A percentile compares a stretch with the other conserved stretches of the same genome.
Evolutionary conservation across 2,113 vertebrate species (phyloP).

Genomic region (Pheucticus melanocephalus): DNA sequence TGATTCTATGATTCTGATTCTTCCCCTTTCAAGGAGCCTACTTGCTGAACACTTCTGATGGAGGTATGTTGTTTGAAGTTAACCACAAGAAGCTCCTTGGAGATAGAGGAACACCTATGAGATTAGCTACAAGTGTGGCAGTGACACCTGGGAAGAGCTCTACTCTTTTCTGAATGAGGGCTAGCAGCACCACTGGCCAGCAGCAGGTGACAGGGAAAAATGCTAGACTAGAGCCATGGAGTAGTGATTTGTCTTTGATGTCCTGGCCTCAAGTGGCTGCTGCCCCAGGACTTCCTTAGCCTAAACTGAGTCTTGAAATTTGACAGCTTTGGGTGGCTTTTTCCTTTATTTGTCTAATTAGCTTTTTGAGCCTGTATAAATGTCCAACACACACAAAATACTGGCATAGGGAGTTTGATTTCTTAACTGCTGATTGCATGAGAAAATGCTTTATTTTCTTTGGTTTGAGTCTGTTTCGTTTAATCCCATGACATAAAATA

Average conservation of each 20-base stretch:
- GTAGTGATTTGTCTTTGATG: background rate
- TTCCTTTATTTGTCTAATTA: background rate
- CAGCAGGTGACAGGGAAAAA: background rate
- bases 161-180: background rate
- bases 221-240: background rate
- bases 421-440: background rate
- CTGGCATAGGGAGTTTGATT: background rate
- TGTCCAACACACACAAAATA: background rate
- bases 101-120: background rate
- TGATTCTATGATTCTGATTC: background rate
- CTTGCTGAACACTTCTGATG: background rate
- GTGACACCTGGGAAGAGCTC: background rate
- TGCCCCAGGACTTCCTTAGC: background rate
- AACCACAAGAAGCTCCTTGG: background rate
- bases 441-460: background rate
- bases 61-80: background rate
- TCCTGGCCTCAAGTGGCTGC: background rate
- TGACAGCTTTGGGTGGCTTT: background rate
- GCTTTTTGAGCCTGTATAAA: background rate
- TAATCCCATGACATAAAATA: background rate
- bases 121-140: accelerated
- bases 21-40: background rate
- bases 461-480: background rate
- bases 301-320: background rate
- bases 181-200: background rate